Conservation (phyloP, 1,140 invertebrate species). For the Macrotrachela quadricornifera region DNA sequence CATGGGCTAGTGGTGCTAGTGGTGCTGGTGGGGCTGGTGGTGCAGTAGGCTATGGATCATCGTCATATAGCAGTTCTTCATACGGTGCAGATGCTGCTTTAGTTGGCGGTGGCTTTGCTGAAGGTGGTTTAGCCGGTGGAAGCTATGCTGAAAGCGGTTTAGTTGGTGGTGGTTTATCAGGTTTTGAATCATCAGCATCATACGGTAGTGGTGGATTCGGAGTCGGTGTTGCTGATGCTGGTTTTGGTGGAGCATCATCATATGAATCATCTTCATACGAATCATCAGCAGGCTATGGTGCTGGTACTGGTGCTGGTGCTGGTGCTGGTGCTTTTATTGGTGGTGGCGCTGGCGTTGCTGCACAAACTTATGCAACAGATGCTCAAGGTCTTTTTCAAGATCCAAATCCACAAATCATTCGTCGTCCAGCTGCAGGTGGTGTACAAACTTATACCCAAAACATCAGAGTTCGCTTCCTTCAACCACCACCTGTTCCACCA, state of each 20-base stretch:
- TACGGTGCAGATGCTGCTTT: too few relatives aligned
- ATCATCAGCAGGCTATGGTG: background rate
- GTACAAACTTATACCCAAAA: background rate
- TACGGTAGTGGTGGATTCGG: background rate
- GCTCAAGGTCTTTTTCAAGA: background rate
- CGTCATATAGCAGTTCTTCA: slow-evolving; percentile 33
- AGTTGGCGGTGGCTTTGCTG: too few relatives aligned
- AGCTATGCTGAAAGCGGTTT: too few relatives aligned
- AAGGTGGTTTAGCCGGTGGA: too few relatives aligned
- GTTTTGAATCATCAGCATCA: background rate
- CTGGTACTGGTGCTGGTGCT: background rate
- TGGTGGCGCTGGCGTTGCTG: too few relatives aligned
- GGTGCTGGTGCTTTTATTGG: background rate
- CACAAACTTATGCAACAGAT: too few relatives aligned
- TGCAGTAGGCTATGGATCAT: too few relatives aligned
- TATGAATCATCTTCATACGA: background rate
- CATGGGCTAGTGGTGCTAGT: too few relatives aligned
- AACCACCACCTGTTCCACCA: slow-evolving; percentile 1
- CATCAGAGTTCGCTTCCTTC: background rate
- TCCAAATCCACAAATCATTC: background rate
- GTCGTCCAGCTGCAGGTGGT: background rate
- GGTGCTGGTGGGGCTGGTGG: too few relatives aligned
- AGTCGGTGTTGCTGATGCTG: background rate
- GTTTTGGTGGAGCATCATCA: background rate
- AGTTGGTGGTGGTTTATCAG: too few relatives aligned